Evolutionary conservation across 2,113 vertebrate genomes (phyloP).

Genomic region (Atrichornis clamosus): DNA sequence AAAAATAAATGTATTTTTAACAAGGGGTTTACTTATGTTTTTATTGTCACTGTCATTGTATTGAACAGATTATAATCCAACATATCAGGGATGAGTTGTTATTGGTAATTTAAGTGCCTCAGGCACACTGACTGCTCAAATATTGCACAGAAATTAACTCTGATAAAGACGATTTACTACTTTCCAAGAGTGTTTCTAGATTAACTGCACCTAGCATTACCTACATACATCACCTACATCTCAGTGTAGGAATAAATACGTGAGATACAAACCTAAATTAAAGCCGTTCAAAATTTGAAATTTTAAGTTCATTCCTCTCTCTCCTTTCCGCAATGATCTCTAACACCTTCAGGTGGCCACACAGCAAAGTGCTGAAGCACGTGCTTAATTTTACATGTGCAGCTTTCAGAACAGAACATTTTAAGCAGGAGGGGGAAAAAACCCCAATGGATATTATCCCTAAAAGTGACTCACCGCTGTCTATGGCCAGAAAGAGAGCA

Average conservation of each 20-base stretch:
- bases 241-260: not conserved
- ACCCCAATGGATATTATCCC: accelerated
- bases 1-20: conserved; percentile 46
- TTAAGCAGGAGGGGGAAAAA: not conserved
- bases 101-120: not conserved
- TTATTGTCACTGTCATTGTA: not conserved
- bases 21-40: not conserved
- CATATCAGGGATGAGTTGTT: not conserved
- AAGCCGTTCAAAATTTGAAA: not conserved
- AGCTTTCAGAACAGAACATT: not conserved
- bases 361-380: not conserved
- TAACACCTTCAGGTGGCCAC: not conserved
- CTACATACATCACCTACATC: too few relatives aligned
- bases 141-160: conserved; percentile 24
- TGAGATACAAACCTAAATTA: not conserved
- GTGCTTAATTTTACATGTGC: accelerated
- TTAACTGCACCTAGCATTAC: not conserved
- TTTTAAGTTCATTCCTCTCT: not conserved
- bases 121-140: not conserved
- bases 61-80: not conserved
- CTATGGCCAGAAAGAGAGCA: conserved; percentile 89
- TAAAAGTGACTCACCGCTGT: conserved; percentile 83
- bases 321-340: not conserved
- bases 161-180: conserved; percentile 21
- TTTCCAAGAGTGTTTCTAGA: not conserved